A percentile compares a stretch with the other conserved stretches of the same genome.
phyloP scores from a whole-genome alignment of 2,113 vertebrate species.

The Eudyptes chrysolophus region DNA sequence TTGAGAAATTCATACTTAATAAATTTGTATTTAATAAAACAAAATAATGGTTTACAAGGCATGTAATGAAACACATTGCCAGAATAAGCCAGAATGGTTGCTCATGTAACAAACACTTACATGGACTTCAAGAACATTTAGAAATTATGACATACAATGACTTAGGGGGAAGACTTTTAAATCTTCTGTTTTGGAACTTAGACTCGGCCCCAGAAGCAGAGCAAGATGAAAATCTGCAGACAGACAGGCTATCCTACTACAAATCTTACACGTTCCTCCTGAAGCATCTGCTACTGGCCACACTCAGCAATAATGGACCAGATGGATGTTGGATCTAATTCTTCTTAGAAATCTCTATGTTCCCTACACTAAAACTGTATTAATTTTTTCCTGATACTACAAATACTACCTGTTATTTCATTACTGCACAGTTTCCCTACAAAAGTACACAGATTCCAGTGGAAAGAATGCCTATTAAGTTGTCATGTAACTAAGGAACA shows the following conservation, averaged over 20 bases:
- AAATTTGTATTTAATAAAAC: neutral
- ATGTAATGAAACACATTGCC: neutral
- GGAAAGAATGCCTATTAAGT: neutral
- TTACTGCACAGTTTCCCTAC: neutral
- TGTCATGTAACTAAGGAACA: neutral
- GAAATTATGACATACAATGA: neutral
- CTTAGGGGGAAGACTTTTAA: neutral
- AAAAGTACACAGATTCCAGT: neutral
- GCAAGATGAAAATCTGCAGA: neutral
- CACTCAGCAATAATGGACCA: neutral
- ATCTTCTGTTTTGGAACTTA: neutral
- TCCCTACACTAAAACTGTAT: neutral
- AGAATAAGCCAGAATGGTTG: neutral
- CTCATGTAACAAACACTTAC: neutral
- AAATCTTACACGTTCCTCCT: neutral
- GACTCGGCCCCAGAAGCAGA: neutral
- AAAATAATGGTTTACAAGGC: neutral
- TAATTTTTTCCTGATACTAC: neutral
- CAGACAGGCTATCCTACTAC: neutral
- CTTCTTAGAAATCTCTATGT: neutral
- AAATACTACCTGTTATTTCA: neutral
- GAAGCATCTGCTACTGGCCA: constrained; percentile 18
- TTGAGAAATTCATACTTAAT: neutral
- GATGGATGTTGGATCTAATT: neutral
- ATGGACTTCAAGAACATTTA: neutral